These are phyloP conservation scores for Drosophila rubida DNA, from an alignment of 2,888 invertebrate species.

Conservation along the genomic window DNA sequence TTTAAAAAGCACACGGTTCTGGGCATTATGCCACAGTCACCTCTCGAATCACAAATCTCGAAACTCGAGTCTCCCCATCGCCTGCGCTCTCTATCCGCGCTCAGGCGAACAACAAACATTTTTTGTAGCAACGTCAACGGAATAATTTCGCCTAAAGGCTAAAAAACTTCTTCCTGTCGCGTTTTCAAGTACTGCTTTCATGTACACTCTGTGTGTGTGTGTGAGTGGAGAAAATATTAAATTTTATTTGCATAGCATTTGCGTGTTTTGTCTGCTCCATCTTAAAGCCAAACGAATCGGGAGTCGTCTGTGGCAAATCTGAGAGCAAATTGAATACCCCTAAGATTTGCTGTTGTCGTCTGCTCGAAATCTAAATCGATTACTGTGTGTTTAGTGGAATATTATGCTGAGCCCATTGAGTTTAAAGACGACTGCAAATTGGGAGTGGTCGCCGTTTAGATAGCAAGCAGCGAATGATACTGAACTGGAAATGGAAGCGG, in stretches of 20 bases:
- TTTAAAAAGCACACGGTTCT: constrained; percentile 44
- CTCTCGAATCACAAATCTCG: neutral
- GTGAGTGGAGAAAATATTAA: constrained; percentile 43
- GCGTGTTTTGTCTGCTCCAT: constrained; percentile 19
- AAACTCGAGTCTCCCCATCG: neutral
- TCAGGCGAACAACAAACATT: constrained; percentile 26
- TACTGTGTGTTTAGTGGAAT: constrained; percentile 13
- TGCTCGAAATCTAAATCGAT: constrained; percentile 9
- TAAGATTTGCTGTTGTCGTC: constrained; percentile 22
- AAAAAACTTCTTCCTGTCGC: constrained; percentile 37
- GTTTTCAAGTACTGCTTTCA: constrained; percentile 20
- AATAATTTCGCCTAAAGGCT: constrained; percentile 34
- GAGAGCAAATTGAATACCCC: constrained; percentile 43
- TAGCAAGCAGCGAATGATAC: neutral
- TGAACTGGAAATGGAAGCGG: neutral
- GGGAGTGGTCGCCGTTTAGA: constrained; percentile 21
- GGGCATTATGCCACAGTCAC: constrained; percentile 9
- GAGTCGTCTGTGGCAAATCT: neutral
- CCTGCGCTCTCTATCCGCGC: neutral
- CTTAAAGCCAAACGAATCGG: constrained; percentile 23
- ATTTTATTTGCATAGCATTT: constrained; percentile 59
- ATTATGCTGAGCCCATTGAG: constrained; percentile 29
- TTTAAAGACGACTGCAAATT: constrained; percentile 23
- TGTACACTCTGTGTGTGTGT: constrained; percentile 4
- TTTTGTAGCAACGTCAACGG: constrained; percentile 16